Percentiles rank a stretch among this genome's conserved stretches.
Evolutionary conservation across 2,113 vertebrate species (phyloP).

Genomic region (Python bivittatus): DNA sequence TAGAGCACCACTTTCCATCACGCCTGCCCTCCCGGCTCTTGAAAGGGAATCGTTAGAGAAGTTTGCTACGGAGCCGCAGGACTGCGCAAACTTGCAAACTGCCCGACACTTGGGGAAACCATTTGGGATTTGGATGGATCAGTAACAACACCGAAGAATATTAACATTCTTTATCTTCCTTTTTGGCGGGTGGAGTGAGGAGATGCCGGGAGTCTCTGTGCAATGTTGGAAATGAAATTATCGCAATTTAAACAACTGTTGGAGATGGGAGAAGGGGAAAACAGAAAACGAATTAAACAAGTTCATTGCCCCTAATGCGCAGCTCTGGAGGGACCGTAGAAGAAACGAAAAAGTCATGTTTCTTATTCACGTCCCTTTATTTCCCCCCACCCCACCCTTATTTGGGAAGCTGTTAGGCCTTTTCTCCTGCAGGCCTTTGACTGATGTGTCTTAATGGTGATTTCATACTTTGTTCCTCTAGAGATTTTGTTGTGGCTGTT

Average conservation of each 20-base stretch:
- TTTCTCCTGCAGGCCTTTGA: neutral
- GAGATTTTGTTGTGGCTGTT: neutral
- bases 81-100: neutral
- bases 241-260: neutral
- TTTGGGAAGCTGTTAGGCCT: neutral
- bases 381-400: neutral
- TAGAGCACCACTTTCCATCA: neutral
- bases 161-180: constrained; percentile 14
- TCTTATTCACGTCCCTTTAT: rapidly evolving
- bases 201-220: neutral
- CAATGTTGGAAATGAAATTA: neutral
- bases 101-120: neutral
- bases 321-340: neutral
- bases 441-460: neutral
- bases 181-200: neutral
- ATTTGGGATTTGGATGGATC: neutral
- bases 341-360: neutral
- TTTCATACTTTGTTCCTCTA: neutral
- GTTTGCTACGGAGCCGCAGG: neutral
- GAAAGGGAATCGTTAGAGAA: too few species aligned
- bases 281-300: neutral
- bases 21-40: neutral
- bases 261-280: too few species aligned
- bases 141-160: neutral
- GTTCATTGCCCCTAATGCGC: neutral